Evolutionary conservation across 2,113 vertebrate species (phyloP).

Genomic region (Dasyprocta punctata): DNA sequence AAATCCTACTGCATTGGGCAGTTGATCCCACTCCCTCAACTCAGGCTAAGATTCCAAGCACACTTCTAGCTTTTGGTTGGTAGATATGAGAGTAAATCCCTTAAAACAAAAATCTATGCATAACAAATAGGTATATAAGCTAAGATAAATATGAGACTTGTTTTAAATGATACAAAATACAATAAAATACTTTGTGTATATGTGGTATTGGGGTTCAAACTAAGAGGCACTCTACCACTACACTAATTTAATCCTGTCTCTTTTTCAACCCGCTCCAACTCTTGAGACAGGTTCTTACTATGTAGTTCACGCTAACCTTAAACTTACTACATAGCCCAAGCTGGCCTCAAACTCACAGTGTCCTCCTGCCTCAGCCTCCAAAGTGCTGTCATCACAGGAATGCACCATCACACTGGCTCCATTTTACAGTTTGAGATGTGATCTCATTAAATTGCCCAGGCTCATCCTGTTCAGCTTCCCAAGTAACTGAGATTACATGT

Average conservation of each 20-base stretch:
- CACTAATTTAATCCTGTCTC: background rate
- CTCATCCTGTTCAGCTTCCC: background rate
- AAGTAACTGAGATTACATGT: background rate
- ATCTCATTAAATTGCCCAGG: background rate
- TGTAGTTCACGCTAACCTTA: background rate
- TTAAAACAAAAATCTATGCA: background rate
- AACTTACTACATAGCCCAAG: background rate
- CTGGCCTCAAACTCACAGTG: background rate
- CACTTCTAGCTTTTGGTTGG: background rate
- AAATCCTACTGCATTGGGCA: background rate
- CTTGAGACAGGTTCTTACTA: background rate
- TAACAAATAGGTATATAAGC: constrained; percentile 29
- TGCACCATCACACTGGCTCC: background rate
- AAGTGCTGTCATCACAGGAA: background rate
- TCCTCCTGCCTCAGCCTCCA: background rate
- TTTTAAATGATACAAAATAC: background rate
- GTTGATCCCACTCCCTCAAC: background rate
- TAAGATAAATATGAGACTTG: background rate
- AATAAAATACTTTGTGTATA: background rate
- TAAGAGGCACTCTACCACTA: background rate
- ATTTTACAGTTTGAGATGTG: background rate
- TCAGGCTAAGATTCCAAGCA: constrained; percentile 23
- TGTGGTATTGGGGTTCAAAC: background rate
- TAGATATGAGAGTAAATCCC: background rate
- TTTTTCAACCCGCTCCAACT: background rate